Base-by-base conservation (phyloP, 2,888 invertebrate species). In the Dione juno region DNA sequence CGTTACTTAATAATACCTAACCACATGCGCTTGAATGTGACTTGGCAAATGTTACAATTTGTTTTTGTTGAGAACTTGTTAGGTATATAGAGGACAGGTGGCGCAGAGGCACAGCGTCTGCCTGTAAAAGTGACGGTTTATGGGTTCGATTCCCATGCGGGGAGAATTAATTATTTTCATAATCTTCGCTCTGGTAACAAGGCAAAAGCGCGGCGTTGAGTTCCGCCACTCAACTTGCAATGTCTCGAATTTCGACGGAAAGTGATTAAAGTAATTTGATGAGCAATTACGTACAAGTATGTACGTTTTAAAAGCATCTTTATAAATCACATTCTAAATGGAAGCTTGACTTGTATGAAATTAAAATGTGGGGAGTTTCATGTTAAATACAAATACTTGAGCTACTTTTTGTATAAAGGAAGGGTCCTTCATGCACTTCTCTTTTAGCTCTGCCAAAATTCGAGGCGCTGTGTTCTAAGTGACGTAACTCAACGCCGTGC, bases 11-110 rank as follows among this genome's bases (percentile, higher is more conserved):
- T 54, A 45, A 54, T 35, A 28, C 48, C 37, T 35, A 69, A 69
- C 48, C 64, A 45, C 37, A 11, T 63, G 13, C 41, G 63, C 58
- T 50, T 40, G 69, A 48, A 66, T 71, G 48, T 72, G 67, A 71
- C 70, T 68, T 70, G 71, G 67, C 67, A 50, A n/a, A 41, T 13
- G 41, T 48, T 40, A 50, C 67, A 52, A 52, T 41, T 16, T 52
- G 16, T 16, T 40, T 57, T 16, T 57, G 7, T 35, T 11, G 13
- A 11, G 28, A 5, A 28, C 28, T 3, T 28, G 5, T 28, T n/a
- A n/a, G n/a, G n/a, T n/a, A n/a, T n/a, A n/a, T n/a, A n/a, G n/a
- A n/a, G n/a, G n/a, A n/a, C n/a, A n/a, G n/a, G n/a, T n/a, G n/a
- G n/a, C n/a, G n/a, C n/a, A n/a, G n/a, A n/a, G n/a, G n/a, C n/a